Evolutionary conservation across 2,888 invertebrate species (phyloP), one percentile per base, ranked within the genome.

Genomic region (Microchrysa polita): DNA sequence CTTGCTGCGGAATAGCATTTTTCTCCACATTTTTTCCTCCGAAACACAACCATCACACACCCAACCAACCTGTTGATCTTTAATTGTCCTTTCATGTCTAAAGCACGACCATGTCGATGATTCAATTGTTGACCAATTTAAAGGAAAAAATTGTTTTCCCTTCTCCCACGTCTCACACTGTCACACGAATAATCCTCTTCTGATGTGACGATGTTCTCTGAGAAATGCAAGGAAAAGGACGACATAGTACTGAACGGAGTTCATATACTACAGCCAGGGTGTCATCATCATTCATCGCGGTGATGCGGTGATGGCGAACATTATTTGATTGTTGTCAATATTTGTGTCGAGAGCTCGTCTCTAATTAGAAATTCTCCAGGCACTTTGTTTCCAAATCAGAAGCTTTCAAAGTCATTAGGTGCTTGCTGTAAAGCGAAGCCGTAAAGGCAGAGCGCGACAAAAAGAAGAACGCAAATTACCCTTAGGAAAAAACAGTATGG

Each of bases 271-370:
- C n/a, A n/a, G n/a, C 12, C 48, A 59, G 59, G 61, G n/a, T n/a
- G n/a, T n/a, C 48, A 65, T n/a, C 16, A 44, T 14, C 14, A n/a
- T n/a, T n/a, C n/a, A n/a, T n/a, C n/a, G n/a, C n/a, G n/a, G n/a
- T n/a, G n/a, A n/a, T n/a, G n/a, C n/a, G n/a, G n/a, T n/a, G 48
- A 20, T 2, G 23, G 65, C 14, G n/a, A 61, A n/a, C 48, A 65
- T 65, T 65, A 65, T 69, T 69, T 69, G 69, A 69, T 55, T 69
- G 67, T 53, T 55, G 69, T 69, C 69, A 69, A 69, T 69, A 69
- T 69, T 69, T 69, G 69, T 55, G 40, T 57, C 55, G 14, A 55
- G 69, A 55, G 69, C 69, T 55, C 57, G 34, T 55, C 69, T 69
- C 69, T 69, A 69, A 69, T 69, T 69, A 55, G 69, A 69, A 69